Evolutionary conservation across 2,888 invertebrate genomes (phyloP).

Genomic region (Vandiemenella viatica): DNA sequence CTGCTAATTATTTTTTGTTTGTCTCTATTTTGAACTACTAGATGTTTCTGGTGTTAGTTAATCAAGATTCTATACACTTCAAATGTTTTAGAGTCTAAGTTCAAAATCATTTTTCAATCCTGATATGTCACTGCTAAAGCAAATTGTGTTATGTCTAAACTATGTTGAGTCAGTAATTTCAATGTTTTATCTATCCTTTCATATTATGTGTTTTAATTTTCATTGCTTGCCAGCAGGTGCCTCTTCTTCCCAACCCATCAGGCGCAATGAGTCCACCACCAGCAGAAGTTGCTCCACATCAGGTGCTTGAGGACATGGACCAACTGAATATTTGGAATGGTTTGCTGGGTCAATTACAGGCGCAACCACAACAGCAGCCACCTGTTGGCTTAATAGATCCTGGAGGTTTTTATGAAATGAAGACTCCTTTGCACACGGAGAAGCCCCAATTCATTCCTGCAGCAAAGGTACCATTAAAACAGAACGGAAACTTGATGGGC

Average conservation of each 20-base stretch:
- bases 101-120: neutral
- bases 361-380: constrained; percentile 5
- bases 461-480: constrained; percentile 12
- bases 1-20: too few relatives aligned
- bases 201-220: neutral
- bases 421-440: constrained; percentile 11
- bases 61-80: too few relatives aligned
- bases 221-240: constrained; percentile 19
- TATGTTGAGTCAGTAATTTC: too few relatives aligned
- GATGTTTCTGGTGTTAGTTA: too few relatives aligned
- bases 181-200: too few relatives aligned
- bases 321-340: constrained; percentile 16
- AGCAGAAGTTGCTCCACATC: constrained; percentile 17
- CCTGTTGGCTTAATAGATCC: constrained; percentile 7
- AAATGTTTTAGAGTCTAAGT: too few relatives aligned
- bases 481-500: constrained; percentile 4
- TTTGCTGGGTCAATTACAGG: constrained; percentile 14
- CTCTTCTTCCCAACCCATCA: constrained; percentile 24
- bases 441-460: constrained; percentile 9
- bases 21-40: too few relatives aligned
- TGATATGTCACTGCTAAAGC: neutral
- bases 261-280: constrained; percentile 19
- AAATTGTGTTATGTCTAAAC: neutral
- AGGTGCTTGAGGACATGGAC: constrained; percentile 12
- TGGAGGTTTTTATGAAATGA: neutral